A percentile compares a stretch with the other conserved stretches of the same genome.
Conservation (phyloP, 1,140 invertebrate genomes). For the Streblospio benedicti region DNA sequence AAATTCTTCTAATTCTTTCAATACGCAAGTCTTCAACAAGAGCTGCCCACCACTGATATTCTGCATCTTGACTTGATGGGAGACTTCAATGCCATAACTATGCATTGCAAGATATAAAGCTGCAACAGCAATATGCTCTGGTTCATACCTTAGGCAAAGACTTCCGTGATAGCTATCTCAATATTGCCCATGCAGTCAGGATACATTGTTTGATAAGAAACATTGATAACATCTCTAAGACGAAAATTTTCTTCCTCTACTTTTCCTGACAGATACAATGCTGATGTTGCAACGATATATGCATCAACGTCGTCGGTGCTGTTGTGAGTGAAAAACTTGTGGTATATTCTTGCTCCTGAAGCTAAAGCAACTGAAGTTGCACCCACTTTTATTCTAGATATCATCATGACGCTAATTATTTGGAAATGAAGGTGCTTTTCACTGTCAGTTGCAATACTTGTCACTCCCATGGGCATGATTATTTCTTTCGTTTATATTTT, state of each 20-base stretch:
- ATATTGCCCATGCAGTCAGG: constrained; percentile 67
- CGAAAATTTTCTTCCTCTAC: constrained; percentile 77
- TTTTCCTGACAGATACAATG: constrained; percentile 80
- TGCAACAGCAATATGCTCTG: constrained; percentile 75
- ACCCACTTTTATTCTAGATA: constrained; percentile 75
- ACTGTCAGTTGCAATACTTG: too few species aligned
- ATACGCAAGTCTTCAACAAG: constrained; percentile 23
- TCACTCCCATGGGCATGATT: too few species aligned
- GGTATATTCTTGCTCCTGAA: constrained; percentile 74
- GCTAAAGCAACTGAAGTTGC: constrained; percentile 74
- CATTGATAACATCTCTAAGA: constrained; percentile 83
- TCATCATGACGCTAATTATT: constrained; percentile 72
- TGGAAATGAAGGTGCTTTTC: constrained; percentile 50
- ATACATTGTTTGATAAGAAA: constrained; percentile 64
- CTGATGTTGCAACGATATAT: constrained; percentile 76
- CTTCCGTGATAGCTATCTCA: constrained; percentile 78
- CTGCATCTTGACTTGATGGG: constrained; percentile 29
- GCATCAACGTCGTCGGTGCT: constrained; percentile 69
- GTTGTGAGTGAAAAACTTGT: constrained; percentile 75
- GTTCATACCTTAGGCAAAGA: constrained; percentile 67
- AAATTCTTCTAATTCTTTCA: constrained; percentile 23
- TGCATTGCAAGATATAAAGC: constrained; percentile 73
- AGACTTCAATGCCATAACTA: constrained; percentile 64
- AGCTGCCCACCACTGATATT: constrained; percentile 37
- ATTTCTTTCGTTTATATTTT: too few species aligned